phyloP scores from a whole-genome alignment of 2,797 vertebrate species.

The Hybognathus amarus region DNA sequence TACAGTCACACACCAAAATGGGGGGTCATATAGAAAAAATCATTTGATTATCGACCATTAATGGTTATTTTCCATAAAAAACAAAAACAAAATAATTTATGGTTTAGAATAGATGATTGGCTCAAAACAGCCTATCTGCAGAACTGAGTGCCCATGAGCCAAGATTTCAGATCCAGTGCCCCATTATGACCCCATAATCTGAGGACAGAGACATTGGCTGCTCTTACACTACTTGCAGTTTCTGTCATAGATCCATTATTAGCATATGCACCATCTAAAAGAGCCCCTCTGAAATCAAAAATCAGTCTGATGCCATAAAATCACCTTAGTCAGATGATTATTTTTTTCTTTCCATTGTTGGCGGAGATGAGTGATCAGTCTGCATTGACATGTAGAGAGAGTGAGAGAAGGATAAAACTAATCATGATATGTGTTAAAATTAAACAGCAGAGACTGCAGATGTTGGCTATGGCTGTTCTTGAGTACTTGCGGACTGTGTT shows the following conservation, averaged over 20 bases:
- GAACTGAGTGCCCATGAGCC: not conserved
- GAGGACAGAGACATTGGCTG: too few relatives aligned
- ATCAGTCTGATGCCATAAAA: not conserved
- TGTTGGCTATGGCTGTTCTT: constrained; percentile 39
- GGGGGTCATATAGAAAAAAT: not conserved
- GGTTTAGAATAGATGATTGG: not conserved
- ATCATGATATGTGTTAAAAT: constrained; percentile 58
- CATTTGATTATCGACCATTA: not conserved
- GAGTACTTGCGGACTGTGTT: constrained; percentile 17
- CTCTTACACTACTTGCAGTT: too few relatives aligned
- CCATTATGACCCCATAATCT: too few relatives aligned
- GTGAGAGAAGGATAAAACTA: constrained; percentile 10
- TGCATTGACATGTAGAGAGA: constrained; percentile 18
- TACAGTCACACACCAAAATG: not conserved
- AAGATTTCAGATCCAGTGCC: not conserved
- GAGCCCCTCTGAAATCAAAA: not conserved
- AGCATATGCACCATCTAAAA: not conserved
- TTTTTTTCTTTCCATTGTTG: constrained; percentile 4
- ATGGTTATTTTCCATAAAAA: not conserved
- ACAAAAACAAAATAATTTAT: not conserved
- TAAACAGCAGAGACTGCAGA: constrained; percentile 62
- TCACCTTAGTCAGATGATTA: too few relatives aligned
- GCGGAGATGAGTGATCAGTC: constrained; percentile 17
- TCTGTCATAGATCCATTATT: too few relatives aligned
- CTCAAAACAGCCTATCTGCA: not conserved